These are phyloP conservation scores for Agriotes lineatus DNA, from an alignment of 2,888 invertebrate species.

Conservation along the genomic window DNA sequence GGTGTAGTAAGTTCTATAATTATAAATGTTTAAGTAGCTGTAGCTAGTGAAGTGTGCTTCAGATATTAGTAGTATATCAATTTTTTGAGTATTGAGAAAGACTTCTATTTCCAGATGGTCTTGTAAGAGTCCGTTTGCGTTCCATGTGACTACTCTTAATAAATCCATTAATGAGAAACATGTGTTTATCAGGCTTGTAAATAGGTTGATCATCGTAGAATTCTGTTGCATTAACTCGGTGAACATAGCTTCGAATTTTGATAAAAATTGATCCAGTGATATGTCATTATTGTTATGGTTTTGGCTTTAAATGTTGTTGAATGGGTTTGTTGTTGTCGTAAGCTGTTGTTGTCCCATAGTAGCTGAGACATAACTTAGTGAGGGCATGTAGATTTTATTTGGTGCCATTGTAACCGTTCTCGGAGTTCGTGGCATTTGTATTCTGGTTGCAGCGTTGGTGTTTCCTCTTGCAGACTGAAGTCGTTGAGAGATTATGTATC, in stretches of 20 bases:
- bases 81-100: conserved; percentile 12
- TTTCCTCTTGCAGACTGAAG: neutral
- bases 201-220: neutral
- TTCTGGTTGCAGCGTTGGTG: neutral
- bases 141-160: neutral
- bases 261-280: neutral
- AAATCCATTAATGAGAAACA: neutral
- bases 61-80: conserved; percentile 38
- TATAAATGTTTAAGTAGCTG: no score
- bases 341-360: neutral
- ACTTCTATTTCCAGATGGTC: conserved; percentile 1
- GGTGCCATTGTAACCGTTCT: neutral
- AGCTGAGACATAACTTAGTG: neutral
- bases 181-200: conserved; percentile 11
- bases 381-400: neutral
- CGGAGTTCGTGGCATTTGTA: neutral
- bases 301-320: neutral
- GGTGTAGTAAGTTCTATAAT: no score
- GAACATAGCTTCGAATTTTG: conserved; percentile 1
- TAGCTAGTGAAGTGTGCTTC: no score
- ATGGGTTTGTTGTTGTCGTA: no score
- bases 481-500: neutral
- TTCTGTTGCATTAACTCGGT: conserved; percentile 3
- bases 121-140: conserved; percentile 2
- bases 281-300: conserved; percentile 2